Base-by-base conservation (phyloP, 92 coral and sea anemone species). In the Micromussa lordhowensis region DNA sequence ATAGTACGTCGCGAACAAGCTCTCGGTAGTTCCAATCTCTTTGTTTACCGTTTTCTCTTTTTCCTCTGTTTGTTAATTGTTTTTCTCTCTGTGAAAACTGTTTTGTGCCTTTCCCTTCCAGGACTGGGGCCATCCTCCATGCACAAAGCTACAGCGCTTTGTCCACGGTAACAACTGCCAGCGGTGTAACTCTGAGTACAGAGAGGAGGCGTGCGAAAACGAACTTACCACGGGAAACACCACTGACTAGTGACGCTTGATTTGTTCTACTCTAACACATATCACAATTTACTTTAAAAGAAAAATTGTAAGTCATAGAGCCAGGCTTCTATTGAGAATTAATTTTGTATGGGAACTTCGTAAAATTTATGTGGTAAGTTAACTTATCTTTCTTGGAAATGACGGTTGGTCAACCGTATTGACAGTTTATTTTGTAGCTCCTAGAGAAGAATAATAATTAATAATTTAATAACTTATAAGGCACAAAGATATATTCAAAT, bases 91-190 rank as follows among this genome's bases (percentile, higher is more conserved):
- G 13, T 13, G 8, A 8, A 44, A 8, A 44, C 51, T 44, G 51
- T 44, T 44, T 70, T 34, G 29, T 13, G 6, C 11, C 76, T 12
- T 44, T 82, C 38, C 30, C 36, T 36, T 30, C 66, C 63, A 95
- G 98, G 98, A 95, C 85, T 95, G 98, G 98, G 98, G 98, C 11
- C 98, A 95, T 72, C 98, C 98, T 3, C 96, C 96, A 4, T 97
- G 98, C 80, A 94, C 99, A 9, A 96, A 94, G 85, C 90, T 97
- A 29, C 94, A 93, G 83, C 92, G 97, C 44, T 97, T 97, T 75
- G 98, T 97, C 88, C 99, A 97, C 86, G 98, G 99, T 82, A 92
- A 91, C 54, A 92, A 96, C 87, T 97, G 99, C 84, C 94, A 92
- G 92, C 98, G 99, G 84, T 96, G 96, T 90, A 92, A 95, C 81